Evolutionary conservation across 2,797 vertebrate species (phyloP).

Genomic region (Oreochromis grahami): DNA sequence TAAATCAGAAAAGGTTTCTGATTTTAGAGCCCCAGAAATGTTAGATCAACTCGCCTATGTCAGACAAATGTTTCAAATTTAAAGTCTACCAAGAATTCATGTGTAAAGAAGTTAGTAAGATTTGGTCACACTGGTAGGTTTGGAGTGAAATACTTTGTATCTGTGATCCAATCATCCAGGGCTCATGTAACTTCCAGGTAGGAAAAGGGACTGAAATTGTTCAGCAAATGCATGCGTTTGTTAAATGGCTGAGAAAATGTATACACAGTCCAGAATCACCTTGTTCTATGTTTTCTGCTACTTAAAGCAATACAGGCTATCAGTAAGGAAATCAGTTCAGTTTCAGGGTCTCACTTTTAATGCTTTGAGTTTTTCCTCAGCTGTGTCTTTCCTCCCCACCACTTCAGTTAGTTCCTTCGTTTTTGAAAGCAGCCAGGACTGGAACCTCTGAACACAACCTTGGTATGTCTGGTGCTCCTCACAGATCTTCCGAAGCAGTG

Average conservation of each 20-base stretch:
- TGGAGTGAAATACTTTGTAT: not conserved
- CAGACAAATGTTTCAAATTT: not conserved
- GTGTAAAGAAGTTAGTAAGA: not conserved
- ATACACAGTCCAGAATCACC: not conserved
- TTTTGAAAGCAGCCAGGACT: slow-evolving; percentile 81
- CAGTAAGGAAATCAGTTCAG: not conserved
- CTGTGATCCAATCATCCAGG: accelerated
- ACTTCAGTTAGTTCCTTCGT: slow-evolving; percentile 80
- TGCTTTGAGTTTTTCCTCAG: slow-evolving; percentile 71
- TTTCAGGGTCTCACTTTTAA: slow-evolving; percentile 77
- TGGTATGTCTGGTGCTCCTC: slow-evolving; percentile 83
- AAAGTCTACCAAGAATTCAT: not conserved
- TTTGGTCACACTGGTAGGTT: not conserved
- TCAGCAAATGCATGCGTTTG: not conserved
- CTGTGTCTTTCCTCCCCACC: slow-evolving; percentile 58
- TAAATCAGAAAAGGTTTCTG: not conserved
- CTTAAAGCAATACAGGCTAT: not conserved
- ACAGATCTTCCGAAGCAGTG: slow-evolving; percentile 80
- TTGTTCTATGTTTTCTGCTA: not conserved
- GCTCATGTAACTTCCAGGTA: not conserved
- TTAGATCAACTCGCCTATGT: not conserved
- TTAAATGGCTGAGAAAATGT: not conserved
- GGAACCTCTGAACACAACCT: slow-evolving; percentile 73
- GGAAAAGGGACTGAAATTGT: not conserved
- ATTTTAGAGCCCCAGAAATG: not conserved